Percentiles rank a stretch among this genome's conserved stretches.
phyloP scores from a whole-genome alignment of 35 echinoderm and acorn worm genomes.

The Hemicentrotus pulcherrimus region DNA sequence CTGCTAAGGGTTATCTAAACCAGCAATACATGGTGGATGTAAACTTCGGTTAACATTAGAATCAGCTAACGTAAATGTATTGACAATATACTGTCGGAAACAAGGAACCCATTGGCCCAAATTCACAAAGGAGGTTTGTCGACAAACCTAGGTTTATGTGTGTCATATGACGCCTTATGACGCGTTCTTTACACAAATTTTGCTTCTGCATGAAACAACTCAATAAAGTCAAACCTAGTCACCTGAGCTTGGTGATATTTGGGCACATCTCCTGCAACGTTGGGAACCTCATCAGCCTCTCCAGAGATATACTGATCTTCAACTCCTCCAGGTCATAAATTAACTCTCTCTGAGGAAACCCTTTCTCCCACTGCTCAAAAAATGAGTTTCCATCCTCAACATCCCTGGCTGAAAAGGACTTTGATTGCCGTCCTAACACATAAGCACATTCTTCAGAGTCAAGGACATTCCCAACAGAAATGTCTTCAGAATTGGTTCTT shows the following conservation, averaged over 20 bases:
- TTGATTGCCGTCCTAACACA: neutral
- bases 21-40: too few relatives aligned
- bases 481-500: neutral
- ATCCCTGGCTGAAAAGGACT: neutral
- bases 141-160: too few relatives aligned
- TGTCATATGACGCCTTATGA: too few relatives aligned
- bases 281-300: slow-evolving; percentile 12
- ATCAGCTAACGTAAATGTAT: too few relatives aligned
- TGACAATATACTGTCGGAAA: too few relatives aligned
- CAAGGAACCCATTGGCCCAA: too few relatives aligned
- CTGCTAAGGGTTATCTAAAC: too few relatives aligned
- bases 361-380: slow-evolving; percentile 42
- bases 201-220: neutral
- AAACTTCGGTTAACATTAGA: too few relatives aligned
- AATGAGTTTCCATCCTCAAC: neutral
- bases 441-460: neutral
- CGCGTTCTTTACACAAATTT: neutral
- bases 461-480: neutral
- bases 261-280: slow-evolving; percentile 4
- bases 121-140: too few relatives aligned
- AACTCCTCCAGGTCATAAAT: neutral
- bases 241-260: slow-evolving; percentile 32
- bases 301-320: neutral
- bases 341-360: neutral
- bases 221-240: neutral